A percentile compares a stretch with the other conserved stretches of the same genome.
Evolutionary conservation across 1,140 invertebrate species (phyloP).

Genomic region (Drosophila cardini): DNA sequence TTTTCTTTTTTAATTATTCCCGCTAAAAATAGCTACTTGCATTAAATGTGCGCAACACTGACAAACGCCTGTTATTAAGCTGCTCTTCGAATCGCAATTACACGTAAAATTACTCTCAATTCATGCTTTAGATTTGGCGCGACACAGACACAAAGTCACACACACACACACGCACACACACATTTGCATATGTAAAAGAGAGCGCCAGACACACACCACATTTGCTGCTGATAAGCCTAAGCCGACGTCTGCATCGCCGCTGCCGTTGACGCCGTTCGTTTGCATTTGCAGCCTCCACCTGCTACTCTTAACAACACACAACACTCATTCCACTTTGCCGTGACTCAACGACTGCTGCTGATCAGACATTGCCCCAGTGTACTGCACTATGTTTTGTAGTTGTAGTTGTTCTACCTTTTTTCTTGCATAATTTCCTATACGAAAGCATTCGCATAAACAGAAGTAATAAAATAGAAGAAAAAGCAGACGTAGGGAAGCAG

Average conservation of each 20-base stretch:
- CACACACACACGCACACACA: constrained; percentile 17
- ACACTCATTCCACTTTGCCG: constrained; percentile 1
- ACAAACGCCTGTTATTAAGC: constrained; percentile 55
- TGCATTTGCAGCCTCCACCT: constrained; percentile 9
- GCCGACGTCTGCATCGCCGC: background rate
- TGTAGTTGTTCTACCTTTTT: constrained; percentile 15
- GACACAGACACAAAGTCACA: background rate
- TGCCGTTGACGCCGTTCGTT: background rate
- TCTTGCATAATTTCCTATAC: constrained; percentile 35
- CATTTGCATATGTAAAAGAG: background rate
- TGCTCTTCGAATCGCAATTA: constrained; percentile 52
- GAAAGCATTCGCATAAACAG: constrained; percentile 9
- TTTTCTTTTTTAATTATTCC: background rate
- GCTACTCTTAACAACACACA: background rate
- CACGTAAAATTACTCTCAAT: constrained; percentile 32
- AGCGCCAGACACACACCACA: constrained; percentile 20
- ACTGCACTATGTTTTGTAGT: constrained; percentile 16
- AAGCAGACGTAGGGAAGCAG: background rate
- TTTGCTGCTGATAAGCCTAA: constrained; percentile 34
- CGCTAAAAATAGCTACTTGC: constrained; percentile 47
- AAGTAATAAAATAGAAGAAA: background rate
- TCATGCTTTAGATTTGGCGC: constrained; percentile 17
- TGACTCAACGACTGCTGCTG: constrained; percentile 23
- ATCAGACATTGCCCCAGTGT: constrained; percentile 22
- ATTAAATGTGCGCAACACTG: constrained; percentile 13